Evolutionary conservation across 2,888 invertebrate species (phyloP), one percentile per base, ranked within the genome.

Genomic region (Drosophila emarginata): DNA sequence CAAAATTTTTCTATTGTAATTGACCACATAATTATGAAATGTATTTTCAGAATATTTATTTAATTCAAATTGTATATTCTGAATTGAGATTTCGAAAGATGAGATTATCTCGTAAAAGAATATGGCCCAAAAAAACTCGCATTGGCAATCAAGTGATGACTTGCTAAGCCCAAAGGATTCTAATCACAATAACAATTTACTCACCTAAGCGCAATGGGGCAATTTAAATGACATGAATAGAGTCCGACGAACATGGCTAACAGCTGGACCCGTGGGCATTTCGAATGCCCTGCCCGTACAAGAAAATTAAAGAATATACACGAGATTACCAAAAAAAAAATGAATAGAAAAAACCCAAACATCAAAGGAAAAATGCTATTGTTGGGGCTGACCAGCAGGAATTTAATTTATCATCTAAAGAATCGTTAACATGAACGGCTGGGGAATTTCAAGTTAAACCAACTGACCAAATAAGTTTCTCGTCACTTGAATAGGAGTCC

Each of bases 401-500:
- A 45, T 45, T 54, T 18, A 54, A 32, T 32, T 54, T 54, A 54
- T 54, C 53, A 32, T 12, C 32, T 12, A 6, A 32, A 32, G 26
- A 52, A 52, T 45, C 21, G 45, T 21, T 4, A 52, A 14, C 5
- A n/a, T 12, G n/a, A 51, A 23, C 36, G 54, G 2, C 54, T 18
- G 54, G 36, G 54, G 18, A 36, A 54, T 18, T 54, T 4, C 18
- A 36, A 36, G 32, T 18, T 54, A 12, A 32, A 36, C 36, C 36
- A 54, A 36, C 54, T 54, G 54, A 54, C 54, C 54, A 54, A 54
- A 54, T 36, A 54, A 36, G 18, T 11, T 14, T 36, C 18, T n/a
- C 18, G 36, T 54, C 32, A 12, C 2, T 12, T 54, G 45, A 21
- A 21, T 45, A 11, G 4, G 15, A 3, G 15, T 32, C 5, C 32